Evolutionary conservation across 2,113 vertebrate genomes (phyloP), one percentile per base, ranked within the genome.

Genomic region (Melanerpes formicivorus): DNA sequence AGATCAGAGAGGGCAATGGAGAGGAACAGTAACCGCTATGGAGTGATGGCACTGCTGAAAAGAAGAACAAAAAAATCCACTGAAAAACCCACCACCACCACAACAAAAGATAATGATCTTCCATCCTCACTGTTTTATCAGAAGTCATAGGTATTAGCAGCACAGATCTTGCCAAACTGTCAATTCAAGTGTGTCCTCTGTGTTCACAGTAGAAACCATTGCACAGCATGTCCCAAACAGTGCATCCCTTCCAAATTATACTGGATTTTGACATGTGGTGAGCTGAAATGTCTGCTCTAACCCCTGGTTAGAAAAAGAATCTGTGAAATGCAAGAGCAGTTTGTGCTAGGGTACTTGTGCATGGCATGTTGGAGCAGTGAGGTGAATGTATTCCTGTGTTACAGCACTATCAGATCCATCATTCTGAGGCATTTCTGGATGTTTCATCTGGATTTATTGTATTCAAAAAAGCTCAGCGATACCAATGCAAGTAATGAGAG

Each of bases 381-480:
- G 29, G 17, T 1, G 4, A 69, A 58, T 44, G 10, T 3, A 5
- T 44, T 76, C 22, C 5, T 3, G 2, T n/a, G 13, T 58, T 86
- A 40, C 37, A 70, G 17, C 18, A 54, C 34, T 23, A 32, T 54
- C 25, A 14, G 30, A 82, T 25, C 7, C 13, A 67, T 29, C 4
- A 17, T 16, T 64, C 78, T 13, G 6, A 80, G 82, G 14, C 4
- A 4, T 26, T 73, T 82, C 34, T 40, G n/a, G 15, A 40, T 73
- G 19, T n/a, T 88, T 77, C 16, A 9, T 74, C 26, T 80, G 18
- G 19, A 56, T 94, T 94, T 93, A 92, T 92, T 95, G 5, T 21
- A n/a, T 27, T 78, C 4, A 42, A 37, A 58, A 69, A 65, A 71
- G 30, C 32, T 82, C 23, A 62, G 21, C 5, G 17, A 62, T 52